Evolutionary conservation across 1,140 invertebrate species (phyloP).

Genomic region (Drosophila guanche): DNA sequence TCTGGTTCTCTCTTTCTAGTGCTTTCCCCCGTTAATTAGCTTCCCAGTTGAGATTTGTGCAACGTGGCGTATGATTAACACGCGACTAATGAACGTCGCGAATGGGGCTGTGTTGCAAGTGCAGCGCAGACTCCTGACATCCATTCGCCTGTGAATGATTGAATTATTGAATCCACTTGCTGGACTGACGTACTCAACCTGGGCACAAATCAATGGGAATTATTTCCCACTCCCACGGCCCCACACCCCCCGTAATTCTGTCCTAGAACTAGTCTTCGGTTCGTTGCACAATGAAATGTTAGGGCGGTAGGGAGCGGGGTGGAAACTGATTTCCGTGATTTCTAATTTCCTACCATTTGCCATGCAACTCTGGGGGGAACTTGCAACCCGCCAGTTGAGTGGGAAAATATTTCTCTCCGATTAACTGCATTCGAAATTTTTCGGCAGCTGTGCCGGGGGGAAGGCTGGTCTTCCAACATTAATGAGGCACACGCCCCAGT

Average conservation of each 20-base stretch:
- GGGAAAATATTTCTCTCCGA: constrained; percentile 60
- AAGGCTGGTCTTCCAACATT: constrained; percentile 35
- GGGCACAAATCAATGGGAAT: constrained; percentile 24
- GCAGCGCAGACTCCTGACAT: neutral
- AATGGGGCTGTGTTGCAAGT: constrained; percentile 9
- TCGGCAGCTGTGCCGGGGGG: neutral
- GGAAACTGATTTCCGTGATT: constrained; percentile 64
- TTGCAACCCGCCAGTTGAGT: constrained; percentile 32
- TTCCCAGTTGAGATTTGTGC: constrained; percentile 43
- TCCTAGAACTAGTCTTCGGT: constrained; percentile 24
- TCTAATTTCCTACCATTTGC: constrained; percentile 36
- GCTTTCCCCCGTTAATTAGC: constrained; percentile 60
- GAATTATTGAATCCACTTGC: constrained; percentile 64
- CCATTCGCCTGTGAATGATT: constrained; percentile 70
- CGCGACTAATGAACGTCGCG: constrained; percentile 74
- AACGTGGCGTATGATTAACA: constrained; percentile 78
- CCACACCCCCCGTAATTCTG: neutral
- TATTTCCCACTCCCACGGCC: constrained; percentile 32
- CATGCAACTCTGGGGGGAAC: constrained; percentile 11
- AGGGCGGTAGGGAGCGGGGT: neutral
- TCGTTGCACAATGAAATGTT: constrained; percentile 40
- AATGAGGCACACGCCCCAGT: constrained; percentile 37
- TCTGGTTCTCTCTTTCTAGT: constrained; percentile 11
- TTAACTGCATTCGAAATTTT: constrained; percentile 57
- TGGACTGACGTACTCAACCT: constrained; percentile 55